Conservation (phyloP, 2,113 vertebrate species). For the Arizona elegans region DNA sequence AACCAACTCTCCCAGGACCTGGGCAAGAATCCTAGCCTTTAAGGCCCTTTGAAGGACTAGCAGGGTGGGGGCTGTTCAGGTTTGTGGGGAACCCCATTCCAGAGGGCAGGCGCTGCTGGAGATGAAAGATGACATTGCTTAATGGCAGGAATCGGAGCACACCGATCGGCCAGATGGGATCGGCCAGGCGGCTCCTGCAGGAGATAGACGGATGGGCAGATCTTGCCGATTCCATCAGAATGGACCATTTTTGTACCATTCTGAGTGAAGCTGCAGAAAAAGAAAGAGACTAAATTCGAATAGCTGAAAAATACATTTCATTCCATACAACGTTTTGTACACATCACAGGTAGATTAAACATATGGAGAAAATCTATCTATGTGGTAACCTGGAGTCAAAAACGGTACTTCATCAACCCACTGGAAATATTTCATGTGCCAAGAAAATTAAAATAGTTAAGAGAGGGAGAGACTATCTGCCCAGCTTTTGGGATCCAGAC, state of each 20-base stretch:
- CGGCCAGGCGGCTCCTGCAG: neutral
- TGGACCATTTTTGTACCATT: neutral
- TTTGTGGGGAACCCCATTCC: neutral
- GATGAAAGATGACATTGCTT: neutral
- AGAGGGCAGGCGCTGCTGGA: neutral
- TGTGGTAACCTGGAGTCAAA: neutral
- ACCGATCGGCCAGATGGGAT: neutral
- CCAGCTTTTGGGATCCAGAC: neutral
- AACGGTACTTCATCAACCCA: neutral
- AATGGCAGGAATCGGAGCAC: neutral
- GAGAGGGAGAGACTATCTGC: neutral
- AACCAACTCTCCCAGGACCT: neutral
- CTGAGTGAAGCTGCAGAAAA: neutral
- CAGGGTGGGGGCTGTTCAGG: neutral
- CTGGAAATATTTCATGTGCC: neutral
- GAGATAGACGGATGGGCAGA: no score
- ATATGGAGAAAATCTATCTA: neutral
- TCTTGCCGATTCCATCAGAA: neutral
- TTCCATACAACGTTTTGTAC: neutral
- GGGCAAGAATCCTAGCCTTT: neutral
- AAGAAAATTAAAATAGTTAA: neutral
- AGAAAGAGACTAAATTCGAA: neutral
- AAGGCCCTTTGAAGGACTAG: neutral
- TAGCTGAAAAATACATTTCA: neutral
- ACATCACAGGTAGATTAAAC: neutral